Evolutionary conservation across 2,113 vertebrate species (phyloP).

Genomic region (Anarhynchus alexandrinus): DNA sequence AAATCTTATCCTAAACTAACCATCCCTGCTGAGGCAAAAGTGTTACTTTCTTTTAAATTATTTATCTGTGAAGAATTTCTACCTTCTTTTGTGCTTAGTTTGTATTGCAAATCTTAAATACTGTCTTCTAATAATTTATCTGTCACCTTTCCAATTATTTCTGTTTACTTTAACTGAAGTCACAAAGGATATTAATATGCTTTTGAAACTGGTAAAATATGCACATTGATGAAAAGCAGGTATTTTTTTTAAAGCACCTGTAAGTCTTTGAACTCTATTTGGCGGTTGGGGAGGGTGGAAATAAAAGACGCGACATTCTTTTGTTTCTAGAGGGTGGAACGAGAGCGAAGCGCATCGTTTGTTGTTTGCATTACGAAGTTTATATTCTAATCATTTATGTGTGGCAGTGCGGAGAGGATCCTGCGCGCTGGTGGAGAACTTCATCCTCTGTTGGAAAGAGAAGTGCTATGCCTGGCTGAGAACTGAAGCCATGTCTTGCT

Average conservation of each 20-base stretch:
- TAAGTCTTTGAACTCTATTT: conserved; percentile 16
- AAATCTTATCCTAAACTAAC: not conserved
- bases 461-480: not conserved
- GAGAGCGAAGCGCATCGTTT: not conserved
- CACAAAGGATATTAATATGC: conserved; percentile 43
- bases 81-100: not conserved
- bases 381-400: not conserved
- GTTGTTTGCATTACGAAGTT: not conserved
- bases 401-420: not conserved
- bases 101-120: conserved; percentile 31
- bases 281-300: not conserved
- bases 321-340: not conserved
- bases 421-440: not conserved
- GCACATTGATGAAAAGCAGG: conserved; percentile 25
- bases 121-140: conserved; percentile 51
- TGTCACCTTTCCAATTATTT: conserved; percentile 52
- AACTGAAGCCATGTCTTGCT: not conserved
- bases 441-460: not conserved
- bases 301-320: not conserved
- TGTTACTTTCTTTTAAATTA: conserved; percentile 35
- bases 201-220: conserved; percentile 58
- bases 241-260: conserved; percentile 25
- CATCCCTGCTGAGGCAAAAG: not conserved
- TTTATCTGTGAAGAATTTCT: conserved; percentile 20
- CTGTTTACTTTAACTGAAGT: conserved; percentile 53